These are phyloP conservation scores for Rattus rattus DNA, from an alignment of 2,113 vertebrate genomes.

Conservation along the genomic window DNA sequence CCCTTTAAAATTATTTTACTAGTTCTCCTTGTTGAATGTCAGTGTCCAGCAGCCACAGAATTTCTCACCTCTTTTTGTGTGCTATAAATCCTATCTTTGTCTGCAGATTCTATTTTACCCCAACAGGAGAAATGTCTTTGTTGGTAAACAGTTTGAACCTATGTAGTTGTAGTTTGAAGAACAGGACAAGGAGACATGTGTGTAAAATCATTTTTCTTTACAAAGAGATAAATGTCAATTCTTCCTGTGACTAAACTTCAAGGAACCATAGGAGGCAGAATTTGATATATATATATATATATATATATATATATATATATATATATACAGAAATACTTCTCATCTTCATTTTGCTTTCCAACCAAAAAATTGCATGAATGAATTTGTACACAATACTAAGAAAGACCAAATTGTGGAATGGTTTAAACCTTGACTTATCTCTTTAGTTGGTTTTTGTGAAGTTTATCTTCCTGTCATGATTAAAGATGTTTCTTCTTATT, in stretches of 20 bases:
- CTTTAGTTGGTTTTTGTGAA: slow-evolving; percentile 27
- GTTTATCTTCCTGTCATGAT: background rate
- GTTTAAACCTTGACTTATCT: slow-evolving; percentile 55
- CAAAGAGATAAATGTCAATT: background rate
- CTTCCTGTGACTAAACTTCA: background rate
- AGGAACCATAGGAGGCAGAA: background rate
- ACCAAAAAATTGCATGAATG: slow-evolving; percentile 13
- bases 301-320: background rate
- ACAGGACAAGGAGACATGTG: background rate
- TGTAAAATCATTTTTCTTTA: background rate
- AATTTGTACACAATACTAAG: background rate
- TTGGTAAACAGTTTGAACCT: background rate
- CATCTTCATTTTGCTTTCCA: slow-evolving; percentile 6
- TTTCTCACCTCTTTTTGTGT: background rate
- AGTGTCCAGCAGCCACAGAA: background rate
- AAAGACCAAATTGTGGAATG: slow-evolving; percentile 13
- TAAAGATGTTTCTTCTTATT: slow-evolving; percentile 43
- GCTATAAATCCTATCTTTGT: background rate
- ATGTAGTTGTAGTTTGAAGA: background rate
- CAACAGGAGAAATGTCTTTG: background rate
- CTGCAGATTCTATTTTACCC: background rate
- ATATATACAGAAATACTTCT: background rate
- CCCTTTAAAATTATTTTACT: background rate
- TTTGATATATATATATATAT: background rate
- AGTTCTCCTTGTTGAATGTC: background rate